A percentile compares a stretch with the other conserved stretches of the same genome.
Evolutionary conservation across 2,888 invertebrate genomes (phyloP).

Genomic region (Lucinisca nassula): DNA sequence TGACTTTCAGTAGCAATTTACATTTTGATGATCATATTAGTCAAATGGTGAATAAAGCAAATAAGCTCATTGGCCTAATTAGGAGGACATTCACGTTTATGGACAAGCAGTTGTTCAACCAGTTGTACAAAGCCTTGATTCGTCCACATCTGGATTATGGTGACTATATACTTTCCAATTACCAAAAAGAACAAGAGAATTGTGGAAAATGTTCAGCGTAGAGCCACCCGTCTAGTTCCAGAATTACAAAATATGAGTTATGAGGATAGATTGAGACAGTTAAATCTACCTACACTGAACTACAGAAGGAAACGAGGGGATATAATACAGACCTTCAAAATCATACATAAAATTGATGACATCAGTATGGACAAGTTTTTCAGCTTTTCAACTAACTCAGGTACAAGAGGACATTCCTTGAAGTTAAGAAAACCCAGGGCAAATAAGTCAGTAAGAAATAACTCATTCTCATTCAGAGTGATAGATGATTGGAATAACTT

Average conservation of each 20-base stretch:
- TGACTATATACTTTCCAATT: background rate
- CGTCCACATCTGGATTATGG: conserved; percentile 28
- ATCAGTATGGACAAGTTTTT: background rate
- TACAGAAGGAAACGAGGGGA: background rate
- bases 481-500: no score
- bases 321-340: background rate
- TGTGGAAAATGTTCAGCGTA: conserved; percentile 20
- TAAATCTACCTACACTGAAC: background rate
- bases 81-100: background rate
- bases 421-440: no score
- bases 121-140: background rate
- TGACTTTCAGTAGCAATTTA: background rate
- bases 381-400: background rate
- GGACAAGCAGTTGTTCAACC: background rate
- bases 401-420: no score
- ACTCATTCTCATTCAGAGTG: no score
- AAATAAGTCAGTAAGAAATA: no score
- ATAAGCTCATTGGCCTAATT: conserved; percentile 29
- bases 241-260: background rate
- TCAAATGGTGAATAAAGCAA: conserved; percentile 31
- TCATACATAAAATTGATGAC: background rate
- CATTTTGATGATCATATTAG: conserved; percentile 3
- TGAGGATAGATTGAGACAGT: background rate
- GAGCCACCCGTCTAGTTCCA: conserved; percentile 10
- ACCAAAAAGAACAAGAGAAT: background rate